Evolutionary conservation across 2,888 invertebrate genomes (phyloP), one percentile per base, ranked within the genome.

Genomic region (Willowsia nigromaculata): DNA sequence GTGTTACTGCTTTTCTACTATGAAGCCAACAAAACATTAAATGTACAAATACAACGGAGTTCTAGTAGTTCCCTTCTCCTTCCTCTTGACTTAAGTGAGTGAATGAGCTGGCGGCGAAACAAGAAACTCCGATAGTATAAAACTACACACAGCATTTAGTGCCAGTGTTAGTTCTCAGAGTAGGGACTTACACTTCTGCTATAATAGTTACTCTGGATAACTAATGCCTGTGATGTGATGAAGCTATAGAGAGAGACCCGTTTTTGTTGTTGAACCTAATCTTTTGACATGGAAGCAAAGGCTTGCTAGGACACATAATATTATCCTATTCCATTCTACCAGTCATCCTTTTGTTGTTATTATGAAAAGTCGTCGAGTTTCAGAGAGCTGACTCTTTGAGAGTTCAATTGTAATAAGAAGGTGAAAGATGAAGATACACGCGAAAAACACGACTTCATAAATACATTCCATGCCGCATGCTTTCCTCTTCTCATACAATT

Each of bases 281-380:
- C 84, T 84, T 84, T 84, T 84, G 84, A 84, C 71, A 84, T 84
- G 84, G 13, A 71, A 71, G 56, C 71, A 84, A n/a, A 68, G 71
- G 40, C 84, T 53, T 71, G 27, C 50, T 47, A 27, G 65, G 84
- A 84, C 65, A 84, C 47, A 74, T 43, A 74, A 74, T n/a, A 47
- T 74, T 74, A 50, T 74, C 50, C 43, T 74, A 4, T 40, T 18
- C 43, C 74, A 40, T 68, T 33, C 27, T 43, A 83, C 50, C 30
- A 68, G 40, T n/a, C n/a, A n/a, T n/a, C 71, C 56, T 84, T 84
- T 84, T 71, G 71, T 84, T 71, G 71, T 56, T 59, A 37, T 68
- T 68, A 59, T 74, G 84, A 74, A 85, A 85, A 50, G 74, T 74
- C 74, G 50, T 83, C 53, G 22, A 27, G 50, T 83, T 65, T 65